phyloP scores from a whole-genome alignment of 2,888 invertebrate species.

The Heliconius ismenius region DNA sequence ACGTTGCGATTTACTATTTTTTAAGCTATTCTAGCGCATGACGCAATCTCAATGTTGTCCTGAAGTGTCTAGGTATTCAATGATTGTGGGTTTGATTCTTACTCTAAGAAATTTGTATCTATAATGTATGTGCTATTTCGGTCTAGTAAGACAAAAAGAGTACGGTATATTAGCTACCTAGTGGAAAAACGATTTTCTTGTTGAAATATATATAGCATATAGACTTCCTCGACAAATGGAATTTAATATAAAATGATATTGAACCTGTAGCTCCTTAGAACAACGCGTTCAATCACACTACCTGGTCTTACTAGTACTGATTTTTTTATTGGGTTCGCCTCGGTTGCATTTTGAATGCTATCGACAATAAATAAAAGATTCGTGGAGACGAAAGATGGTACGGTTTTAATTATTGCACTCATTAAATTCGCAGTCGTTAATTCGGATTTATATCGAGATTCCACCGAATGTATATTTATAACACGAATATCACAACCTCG shows the following conservation, averaged over 20 bases:
- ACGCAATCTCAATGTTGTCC: background rate
- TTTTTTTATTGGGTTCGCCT: too few relatives aligned
- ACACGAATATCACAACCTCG: slow-evolving; percentile 14
- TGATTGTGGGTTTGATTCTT: background rate
- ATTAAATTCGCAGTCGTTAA: slow-evolving; percentile 27
- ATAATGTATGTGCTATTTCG: background rate
- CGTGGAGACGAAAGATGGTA: slow-evolving; percentile 12
- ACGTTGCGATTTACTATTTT: background rate
- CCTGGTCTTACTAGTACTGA: too few relatives aligned
- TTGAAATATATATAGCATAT: too few relatives aligned
- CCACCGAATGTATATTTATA: slow-evolving; percentile 20
- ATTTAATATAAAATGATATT: too few relatives aligned
- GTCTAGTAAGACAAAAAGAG: background rate
- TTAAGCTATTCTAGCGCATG: background rate
- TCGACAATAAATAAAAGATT: slow-evolving; percentile 6
- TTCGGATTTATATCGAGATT: slow-evolving; percentile 14
- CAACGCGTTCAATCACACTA: too few relatives aligned
- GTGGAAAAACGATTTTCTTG: too few relatives aligned
- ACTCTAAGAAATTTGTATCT: background rate
- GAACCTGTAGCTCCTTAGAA: too few relatives aligned
- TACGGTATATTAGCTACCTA: too few relatives aligned
- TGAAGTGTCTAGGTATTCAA: background rate
- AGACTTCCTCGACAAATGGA: too few relatives aligned
- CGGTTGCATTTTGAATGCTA: background rate
- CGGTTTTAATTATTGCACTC: slow-evolving; percentile 26